Evolutionary conservation across 2,888 invertebrate genomes (phyloP), one percentile per base, ranked within the genome.

Genomic region (Lydus trimaculatus): DNA sequence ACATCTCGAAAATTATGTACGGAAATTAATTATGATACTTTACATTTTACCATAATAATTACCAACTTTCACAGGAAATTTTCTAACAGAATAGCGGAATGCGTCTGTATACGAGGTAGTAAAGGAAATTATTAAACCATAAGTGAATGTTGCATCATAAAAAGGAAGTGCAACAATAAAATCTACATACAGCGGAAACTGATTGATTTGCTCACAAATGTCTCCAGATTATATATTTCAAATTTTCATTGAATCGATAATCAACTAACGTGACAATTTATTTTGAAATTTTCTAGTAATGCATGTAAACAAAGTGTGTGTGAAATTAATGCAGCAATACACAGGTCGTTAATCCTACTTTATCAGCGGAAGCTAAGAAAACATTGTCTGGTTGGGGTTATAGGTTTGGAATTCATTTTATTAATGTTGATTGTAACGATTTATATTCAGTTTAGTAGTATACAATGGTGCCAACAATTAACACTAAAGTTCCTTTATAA

Each of bases 21-120:
- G 76, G 72, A 79, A 79, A 79, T 78, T 79, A 79, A 79, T 79
- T 77, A 75, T 73, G 70, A 72, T 76, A 76, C 73, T 76, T 73
- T 72, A 70, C 72, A 69, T 74, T 56, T 76, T 73, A 72, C 65
- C 71, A 58, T 61, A 62, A 72, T 74, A 70, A 72, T 74, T 69
- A 67, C 67, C 60, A 67, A 69, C 68, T 73, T 71, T 65, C 61
- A 33, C 48, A 58, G 25, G 48, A 58, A 64, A 71, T 64, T 66
- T 61, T 11, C 5, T 6, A 15, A 15, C 15, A 15, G 25, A 15
- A 28, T 59, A 23, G 60, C 60, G n/a, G 63, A 66, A 43, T 43
- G n/a, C 17, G 43, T 43, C n/a, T 43, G 7, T n/a, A 2, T 7
- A 39, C 13, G 9, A 25, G n/a, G 20, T 15, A 20, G 4, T n/a